Base-by-base conservation (phyloP, 2,113 vertebrate species). In the Stercorarius parasiticus region DNA sequence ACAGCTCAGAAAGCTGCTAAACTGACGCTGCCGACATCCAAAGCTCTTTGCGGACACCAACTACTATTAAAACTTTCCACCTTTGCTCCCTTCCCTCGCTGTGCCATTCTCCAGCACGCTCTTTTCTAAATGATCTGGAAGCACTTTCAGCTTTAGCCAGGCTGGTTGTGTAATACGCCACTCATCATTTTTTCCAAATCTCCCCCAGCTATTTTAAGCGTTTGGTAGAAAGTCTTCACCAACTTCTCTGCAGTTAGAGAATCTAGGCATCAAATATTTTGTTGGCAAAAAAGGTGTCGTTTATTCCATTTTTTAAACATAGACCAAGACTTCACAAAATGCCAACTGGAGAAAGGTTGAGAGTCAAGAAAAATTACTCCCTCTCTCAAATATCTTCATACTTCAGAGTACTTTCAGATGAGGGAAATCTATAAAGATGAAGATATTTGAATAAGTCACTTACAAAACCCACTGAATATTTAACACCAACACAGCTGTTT, bases 401-500 rank as follows among this genome's bases (percentile, higher is more conserved):
- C 32, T 81, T 85, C 27, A 52, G 70, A 64, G 42, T 0, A 5
- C 62, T 76, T 89, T 84, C 67, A 88, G 40, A 74, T 34, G 52
- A 73, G 23, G 58, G 65, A 82, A 82, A 69, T 43, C 88, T 56
- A 69, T 17, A 45, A 42, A 91, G 67, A 87, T 58, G 67, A 92
- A 91, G 66, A 69, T 82, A 56, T 71, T 86, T 40, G 81, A 88
- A 40, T 76, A 94, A 95, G 71, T 67, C 86, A 78, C 67, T 88
- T 81, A 56, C 10, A 95, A 93, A 88, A 52, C 67, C 53, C 50
- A 58, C 72, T 94, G 89, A 95, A 88, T 87, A 93, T 93, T 94
- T 95, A 82, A 93, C 92, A 92, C 88, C 93, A 96, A 91, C 93
- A 93, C 85, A 96, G 93, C 79, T 95, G 76, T 73, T 95, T 86